Evolutionary conservation across 2,888 invertebrate genomes (phyloP).

Genomic region (Tipula confusa): DNA sequence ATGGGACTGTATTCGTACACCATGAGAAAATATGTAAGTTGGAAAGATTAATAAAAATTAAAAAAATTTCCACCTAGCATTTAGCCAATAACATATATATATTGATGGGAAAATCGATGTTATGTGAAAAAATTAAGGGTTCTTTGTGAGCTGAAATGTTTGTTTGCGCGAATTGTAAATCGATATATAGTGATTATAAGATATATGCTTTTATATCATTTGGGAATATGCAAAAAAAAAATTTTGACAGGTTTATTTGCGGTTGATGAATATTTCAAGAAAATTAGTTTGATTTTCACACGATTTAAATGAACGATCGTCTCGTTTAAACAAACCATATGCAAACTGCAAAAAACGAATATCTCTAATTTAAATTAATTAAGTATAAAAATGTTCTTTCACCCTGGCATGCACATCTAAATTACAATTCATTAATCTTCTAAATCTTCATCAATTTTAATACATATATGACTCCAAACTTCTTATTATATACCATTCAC

Average conservation of each 20-base stretch:
- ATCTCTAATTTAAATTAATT: not conserved
- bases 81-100: not conserved
- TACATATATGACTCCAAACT: not conserved
- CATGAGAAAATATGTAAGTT: not conserved
- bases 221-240: not conserved
- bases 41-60: not conserved
- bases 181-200: not conserved
- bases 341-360: not conserved
- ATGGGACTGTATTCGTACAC: not conserved
- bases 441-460: slow-evolving; percentile 9
- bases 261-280: not conserved
- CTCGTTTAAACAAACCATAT: not conserved
- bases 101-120: not conserved
- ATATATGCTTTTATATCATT: not conserved
- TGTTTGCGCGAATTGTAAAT: not conserved
- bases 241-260: not conserved
- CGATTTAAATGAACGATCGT: not conserved
- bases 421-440: slow-evolving; percentile 7
- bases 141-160: not conserved
- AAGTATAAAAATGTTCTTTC: slow-evolving; percentile 6
- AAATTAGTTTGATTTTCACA: not conserved
- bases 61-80: not conserved
- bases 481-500: too few relatives aligned
- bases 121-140: not conserved
- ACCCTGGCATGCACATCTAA: slow-evolving; percentile 12